Evolutionary conservation across 2,113 vertebrate species (phyloP).

Genomic region (Semnornis frantzii): DNA sequence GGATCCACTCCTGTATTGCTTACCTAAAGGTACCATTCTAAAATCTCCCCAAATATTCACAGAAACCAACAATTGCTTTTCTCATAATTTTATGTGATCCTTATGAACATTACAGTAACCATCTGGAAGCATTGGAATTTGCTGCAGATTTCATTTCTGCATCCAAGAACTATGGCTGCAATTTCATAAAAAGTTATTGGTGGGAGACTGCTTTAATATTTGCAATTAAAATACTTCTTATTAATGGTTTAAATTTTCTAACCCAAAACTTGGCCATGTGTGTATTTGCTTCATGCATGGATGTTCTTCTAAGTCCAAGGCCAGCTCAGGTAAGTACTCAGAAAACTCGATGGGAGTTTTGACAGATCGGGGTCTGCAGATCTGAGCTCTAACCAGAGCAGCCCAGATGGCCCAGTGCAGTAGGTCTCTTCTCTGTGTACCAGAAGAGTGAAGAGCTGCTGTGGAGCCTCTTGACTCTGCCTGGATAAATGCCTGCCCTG

Average conservation of each 20-base stretch:
- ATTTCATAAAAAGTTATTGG: background rate
- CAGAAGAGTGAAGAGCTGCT: background rate
- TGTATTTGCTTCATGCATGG: background rate
- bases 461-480: background rate
- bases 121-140: background rate
- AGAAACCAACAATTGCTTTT: constrained; percentile 14
- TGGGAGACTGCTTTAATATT: background rate
- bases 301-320: background rate
- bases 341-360: background rate
- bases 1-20: constrained; percentile 2
- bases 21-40: background rate
- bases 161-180: background rate
- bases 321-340: background rate
- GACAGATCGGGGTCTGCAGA: background rate
- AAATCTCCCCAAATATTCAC: background rate
- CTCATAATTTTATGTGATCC: background rate
- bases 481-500: background rate
- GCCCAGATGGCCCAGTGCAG: background rate
- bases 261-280: background rate
- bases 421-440: background rate
- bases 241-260: background rate
- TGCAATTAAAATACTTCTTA: background rate
- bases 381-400: background rate
- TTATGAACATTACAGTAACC: background rate
- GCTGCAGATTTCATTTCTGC: background rate